phyloP scores from a whole-genome alignment of 1,140 invertebrate species.

The Macrostomum lignano region DNA sequence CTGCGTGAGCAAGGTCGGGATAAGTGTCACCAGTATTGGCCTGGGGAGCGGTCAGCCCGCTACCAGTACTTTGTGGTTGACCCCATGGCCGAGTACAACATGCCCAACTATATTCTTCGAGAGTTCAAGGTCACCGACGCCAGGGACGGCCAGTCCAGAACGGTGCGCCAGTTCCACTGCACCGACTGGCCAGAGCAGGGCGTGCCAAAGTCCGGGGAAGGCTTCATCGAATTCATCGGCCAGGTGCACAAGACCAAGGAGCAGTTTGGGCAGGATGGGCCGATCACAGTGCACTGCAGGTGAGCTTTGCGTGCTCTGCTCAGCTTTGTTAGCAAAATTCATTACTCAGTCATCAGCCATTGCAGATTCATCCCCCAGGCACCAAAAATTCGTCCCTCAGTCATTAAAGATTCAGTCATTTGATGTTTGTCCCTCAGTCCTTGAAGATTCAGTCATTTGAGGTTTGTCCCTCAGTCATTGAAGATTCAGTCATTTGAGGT shows the following conservation, averaged over 20 bases:
- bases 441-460: too few species aligned
- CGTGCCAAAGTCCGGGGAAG: constrained; percentile 54
- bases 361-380: too few species aligned
- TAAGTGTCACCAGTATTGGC: constrained; percentile 46
- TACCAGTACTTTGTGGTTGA: constrained; percentile 3
- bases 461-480: too few species aligned
- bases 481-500: too few species aligned
- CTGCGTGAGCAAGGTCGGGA: constrained; percentile 90
- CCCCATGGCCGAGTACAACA: constrained; percentile 52
- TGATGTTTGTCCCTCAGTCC: constrained; percentile 14
- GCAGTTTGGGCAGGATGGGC: constrained; percentile 93
- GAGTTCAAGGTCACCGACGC: constrained; percentile 68
- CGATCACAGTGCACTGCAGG: constrained; percentile 94
- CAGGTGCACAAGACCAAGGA: constrained; percentile 99
- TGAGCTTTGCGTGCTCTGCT: constrained; percentile 16
- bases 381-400: not conserved
- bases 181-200: constrained; percentile 22
- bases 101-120: constrained; percentile 86
- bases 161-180: constrained; percentile 16
- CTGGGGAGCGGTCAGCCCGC: constrained; percentile 10
- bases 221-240: constrained; percentile 64
- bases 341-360: constrained; percentile 3
- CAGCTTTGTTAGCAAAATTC: constrained; percentile 5
- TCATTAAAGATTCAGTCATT: not conserved
- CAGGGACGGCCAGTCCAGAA: constrained; percentile 63